A percentile compares a stretch with the other conserved stretches of the same genome.
Evolutionary conservation across 92 coral and sea anemone species (phyloP).

Genomic region (Palythoa grandiflora): DNA sequence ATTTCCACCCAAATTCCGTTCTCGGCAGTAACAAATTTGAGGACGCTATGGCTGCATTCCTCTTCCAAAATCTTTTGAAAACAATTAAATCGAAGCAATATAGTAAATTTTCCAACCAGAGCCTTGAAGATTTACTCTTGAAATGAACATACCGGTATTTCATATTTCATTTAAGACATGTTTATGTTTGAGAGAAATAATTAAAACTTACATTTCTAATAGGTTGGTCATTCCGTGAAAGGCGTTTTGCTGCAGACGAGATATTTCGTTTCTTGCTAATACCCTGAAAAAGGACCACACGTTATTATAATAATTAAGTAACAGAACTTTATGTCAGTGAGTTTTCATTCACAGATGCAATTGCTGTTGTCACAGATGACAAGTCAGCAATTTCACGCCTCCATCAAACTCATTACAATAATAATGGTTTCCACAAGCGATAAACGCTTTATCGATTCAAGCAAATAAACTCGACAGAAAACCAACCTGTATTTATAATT

Average conservation of each 20-base stretch:
- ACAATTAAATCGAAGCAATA: not conserved
- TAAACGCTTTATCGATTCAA: not conserved
- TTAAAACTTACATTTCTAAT: constrained; percentile 61
- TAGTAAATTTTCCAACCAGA: not conserved
- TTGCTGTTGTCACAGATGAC: not conserved
- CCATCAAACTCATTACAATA: not conserved
- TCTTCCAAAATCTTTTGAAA: not conserved
- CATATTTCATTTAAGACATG: not conserved
- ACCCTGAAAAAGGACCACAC: constrained; percentile 18
- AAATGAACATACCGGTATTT: not conserved
- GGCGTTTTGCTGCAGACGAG: constrained; percentile 60
- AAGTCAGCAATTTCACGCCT: constrained; percentile 8
- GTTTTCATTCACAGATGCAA: not conserved
- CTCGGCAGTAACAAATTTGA: not conserved
- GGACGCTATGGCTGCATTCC: not conserved
- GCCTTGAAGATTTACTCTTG: not conserved
- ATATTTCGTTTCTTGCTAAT: constrained; percentile 36
- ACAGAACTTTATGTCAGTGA: not conserved
- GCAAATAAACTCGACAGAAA: not conserved
- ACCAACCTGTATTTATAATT: not conserved
- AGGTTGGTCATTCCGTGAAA: constrained; percentile 63
- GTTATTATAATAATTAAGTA: not conserved
- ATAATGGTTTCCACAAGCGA: not conserved
- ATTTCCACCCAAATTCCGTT: constrained; percentile 17
- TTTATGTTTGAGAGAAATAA: not conserved